phyloP scores from a whole-genome alignment of 2,113 vertebrate species.

The Plestiodon gilberti region DNA sequence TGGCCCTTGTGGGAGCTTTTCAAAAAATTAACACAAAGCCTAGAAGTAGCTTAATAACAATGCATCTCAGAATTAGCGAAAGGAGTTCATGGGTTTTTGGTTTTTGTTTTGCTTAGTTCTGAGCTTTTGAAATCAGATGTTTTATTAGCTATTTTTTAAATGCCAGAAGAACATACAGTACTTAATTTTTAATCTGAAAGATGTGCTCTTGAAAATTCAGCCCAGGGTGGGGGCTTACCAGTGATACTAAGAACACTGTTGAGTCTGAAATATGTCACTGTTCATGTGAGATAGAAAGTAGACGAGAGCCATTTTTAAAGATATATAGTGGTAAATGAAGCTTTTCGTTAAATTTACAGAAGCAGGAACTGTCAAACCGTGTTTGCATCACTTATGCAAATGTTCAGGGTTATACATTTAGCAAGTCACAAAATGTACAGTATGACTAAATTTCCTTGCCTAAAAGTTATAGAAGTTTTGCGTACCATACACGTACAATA shows the following conservation, averaged over 20 bases:
- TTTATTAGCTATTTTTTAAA: not conserved
- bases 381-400: conserved; percentile 11
- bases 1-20: no score
- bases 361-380: not conserved
- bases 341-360: no score
- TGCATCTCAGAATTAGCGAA: no score
- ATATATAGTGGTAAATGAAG: no score
- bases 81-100: not conserved
- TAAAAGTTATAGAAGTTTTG: conserved; percentile 42
- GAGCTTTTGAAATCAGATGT: no score
- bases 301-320: no score
- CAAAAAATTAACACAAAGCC: not conserved
- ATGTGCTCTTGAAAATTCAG: no score
- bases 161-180: not conserved
- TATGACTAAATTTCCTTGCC: conserved; percentile 27
- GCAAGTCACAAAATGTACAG: not conserved
- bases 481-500: conserved; percentile 12
- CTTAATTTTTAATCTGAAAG: no score
- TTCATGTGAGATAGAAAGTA: no score
- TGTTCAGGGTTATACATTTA: conserved; percentile 19
- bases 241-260: no score
- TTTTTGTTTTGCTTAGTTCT: not conserved
- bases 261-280: no score
- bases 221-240: no score
- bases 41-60: not conserved